These are phyloP conservation scores for Montifringilla adamsi DNA, from an alignment of 2,113 vertebrate genomes.

Conservation along the genomic window DNA sequence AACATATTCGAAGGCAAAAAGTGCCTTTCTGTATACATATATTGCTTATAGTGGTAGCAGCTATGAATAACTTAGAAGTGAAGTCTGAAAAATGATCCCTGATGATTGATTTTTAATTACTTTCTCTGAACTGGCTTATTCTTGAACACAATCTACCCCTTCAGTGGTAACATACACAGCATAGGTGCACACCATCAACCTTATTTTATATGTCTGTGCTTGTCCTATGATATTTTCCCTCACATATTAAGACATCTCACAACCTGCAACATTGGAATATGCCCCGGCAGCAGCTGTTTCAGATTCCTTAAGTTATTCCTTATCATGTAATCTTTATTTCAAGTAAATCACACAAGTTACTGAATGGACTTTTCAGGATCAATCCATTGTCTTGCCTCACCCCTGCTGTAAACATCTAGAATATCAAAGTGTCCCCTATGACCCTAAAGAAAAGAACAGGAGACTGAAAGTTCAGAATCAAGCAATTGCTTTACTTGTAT, in stretches of 20 bases:
- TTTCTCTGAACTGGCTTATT: background rate
- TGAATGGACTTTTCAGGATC: background rate
- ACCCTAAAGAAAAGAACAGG: background rate
- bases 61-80: background rate
- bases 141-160: background rate
- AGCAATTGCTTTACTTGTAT: background rate
- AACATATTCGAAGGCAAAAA: background rate
- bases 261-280: background rate
- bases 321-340: background rate
- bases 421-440: background rate
- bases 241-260: background rate
- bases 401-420: background rate
- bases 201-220: background rate
- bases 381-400: background rate
- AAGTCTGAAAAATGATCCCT: background rate
- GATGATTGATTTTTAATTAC: background rate
- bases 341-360: background rate
- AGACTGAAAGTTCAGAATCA: background rate
- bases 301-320: background rate
- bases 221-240: background rate
- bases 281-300: background rate
- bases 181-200: background rate
- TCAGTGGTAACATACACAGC: background rate
- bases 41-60: background rate
- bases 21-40: background rate